These are phyloP conservation scores for Drosophila aff. DNA, from an alignment of 1,140 invertebrate genomes.

Conservation along the genomic window DNA sequence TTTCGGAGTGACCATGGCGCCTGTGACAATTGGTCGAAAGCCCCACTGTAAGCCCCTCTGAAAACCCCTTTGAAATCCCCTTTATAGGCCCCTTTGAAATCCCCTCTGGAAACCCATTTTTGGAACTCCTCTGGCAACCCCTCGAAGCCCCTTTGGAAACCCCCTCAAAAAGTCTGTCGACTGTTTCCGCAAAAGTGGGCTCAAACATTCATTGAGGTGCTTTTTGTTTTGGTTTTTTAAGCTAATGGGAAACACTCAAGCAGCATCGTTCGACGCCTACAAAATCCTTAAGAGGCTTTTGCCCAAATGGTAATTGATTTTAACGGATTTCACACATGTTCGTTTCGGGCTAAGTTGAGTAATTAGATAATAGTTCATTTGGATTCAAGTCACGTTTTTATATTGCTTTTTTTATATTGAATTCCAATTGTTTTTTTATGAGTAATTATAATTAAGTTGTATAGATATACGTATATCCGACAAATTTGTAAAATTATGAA, in stretches of 20 bases:
- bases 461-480: not conserved
- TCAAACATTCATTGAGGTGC: slow-evolving; percentile 11
- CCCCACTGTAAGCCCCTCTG: not conserved
- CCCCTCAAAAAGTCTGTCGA: not conserved
- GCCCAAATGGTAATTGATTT: slow-evolving; percentile 40
- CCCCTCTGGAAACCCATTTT: not conserved
- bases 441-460: not conserved
- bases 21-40: slow-evolving; percentile 46
- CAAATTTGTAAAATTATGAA: not conserved
- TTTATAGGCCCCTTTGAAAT: not conserved
- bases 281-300: slow-evolving; percentile 44
- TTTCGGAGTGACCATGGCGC: slow-evolving; percentile 67
- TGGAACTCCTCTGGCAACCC: not conserved
- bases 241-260: slow-evolving; percentile 51
- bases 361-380: slow-evolving; percentile 10
- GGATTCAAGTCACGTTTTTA: not conserved
- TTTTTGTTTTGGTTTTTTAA: slow-evolving; percentile 20
- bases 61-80: not conserved
- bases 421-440: not conserved
- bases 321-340: slow-evolving; percentile 39
- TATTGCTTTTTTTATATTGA: not conserved
- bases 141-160: not conserved
- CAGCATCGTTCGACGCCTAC: slow-evolving; percentile 28
- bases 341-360: slow-evolving; percentile 13
- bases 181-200: slow-evolving; percentile 34